Evolutionary conservation across 2,113 vertebrate genomes (phyloP).

Genomic region (Pterocles burchelli): DNA sequence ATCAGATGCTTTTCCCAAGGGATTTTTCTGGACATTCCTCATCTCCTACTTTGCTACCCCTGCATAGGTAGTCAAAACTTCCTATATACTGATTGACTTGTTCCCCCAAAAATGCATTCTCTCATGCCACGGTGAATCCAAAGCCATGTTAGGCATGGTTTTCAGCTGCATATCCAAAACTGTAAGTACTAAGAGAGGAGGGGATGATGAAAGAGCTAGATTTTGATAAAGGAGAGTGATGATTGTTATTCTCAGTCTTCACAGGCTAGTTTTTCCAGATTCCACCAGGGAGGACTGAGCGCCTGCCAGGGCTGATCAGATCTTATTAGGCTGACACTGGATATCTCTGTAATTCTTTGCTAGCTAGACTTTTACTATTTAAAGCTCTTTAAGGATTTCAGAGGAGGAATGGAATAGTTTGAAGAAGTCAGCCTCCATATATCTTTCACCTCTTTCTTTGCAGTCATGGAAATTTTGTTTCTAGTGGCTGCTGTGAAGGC

Average conservation of each 20-base stretch:
- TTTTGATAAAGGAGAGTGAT: background rate
- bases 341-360: background rate
- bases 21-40: background rate
- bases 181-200: background rate
- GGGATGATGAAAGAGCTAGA: background rate
- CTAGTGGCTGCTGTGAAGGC: background rate
- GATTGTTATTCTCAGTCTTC: constrained; percentile 1
- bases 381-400: background rate
- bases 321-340: background rate
- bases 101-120: background rate
- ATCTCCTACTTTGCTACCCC: background rate
- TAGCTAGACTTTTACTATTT: background rate
- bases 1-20: background rate
- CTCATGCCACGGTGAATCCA: background rate
- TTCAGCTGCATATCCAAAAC: background rate
- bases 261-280: constrained; percentile 2
- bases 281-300: background rate
- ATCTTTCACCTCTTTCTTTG: background rate
- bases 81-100: background rate
- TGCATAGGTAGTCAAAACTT: background rate
- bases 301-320: background rate
- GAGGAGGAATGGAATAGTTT: background rate
- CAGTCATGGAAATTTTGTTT: background rate
- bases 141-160: background rate
- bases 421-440: background rate